These are phyloP conservation scores for Istiophorus platypterus DNA, from an alignment of 2,113 vertebrate species.

Conservation along the genomic window DNA sequence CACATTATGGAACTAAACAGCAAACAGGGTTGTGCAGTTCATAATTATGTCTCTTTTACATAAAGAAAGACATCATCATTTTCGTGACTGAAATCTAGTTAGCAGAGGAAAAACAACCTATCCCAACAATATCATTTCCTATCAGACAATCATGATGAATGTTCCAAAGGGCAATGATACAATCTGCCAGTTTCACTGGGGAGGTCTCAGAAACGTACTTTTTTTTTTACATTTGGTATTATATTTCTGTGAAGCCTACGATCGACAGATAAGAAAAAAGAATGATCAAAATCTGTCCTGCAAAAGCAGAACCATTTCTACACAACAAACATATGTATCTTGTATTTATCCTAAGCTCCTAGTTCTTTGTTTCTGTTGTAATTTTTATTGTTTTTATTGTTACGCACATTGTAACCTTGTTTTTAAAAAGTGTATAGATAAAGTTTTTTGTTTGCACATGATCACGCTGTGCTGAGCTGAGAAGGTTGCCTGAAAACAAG, in stretches of 20 bases:
- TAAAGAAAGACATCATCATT: too few relatives aligned
- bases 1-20: background rate
- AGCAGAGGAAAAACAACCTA: background rate
- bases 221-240: too few relatives aligned
- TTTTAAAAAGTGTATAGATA: too few relatives aligned
- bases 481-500: background rate
- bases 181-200: background rate
- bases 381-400: too few relatives aligned
- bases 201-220: background rate
- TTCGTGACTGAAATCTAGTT: background rate
- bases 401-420: too few relatives aligned
- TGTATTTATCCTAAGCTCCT: too few relatives aligned
- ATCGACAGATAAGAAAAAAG: background rate
- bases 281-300: background rate
- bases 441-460: background rate
- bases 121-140: background rate
- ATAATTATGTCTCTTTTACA: background rate
- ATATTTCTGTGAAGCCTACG: too few relatives aligned
- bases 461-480: background rate
- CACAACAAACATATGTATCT: too few relatives aligned
- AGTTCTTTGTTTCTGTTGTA: too few relatives aligned
- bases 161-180: background rate
- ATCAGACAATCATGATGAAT: constrained; percentile 1
- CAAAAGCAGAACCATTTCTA: too few relatives aligned
- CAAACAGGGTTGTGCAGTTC: background rate